These are phyloP conservation scores for Parotia lawesii DNA, from an alignment of 2,113 vertebrate genomes.

Conservation along the genomic window DNA sequence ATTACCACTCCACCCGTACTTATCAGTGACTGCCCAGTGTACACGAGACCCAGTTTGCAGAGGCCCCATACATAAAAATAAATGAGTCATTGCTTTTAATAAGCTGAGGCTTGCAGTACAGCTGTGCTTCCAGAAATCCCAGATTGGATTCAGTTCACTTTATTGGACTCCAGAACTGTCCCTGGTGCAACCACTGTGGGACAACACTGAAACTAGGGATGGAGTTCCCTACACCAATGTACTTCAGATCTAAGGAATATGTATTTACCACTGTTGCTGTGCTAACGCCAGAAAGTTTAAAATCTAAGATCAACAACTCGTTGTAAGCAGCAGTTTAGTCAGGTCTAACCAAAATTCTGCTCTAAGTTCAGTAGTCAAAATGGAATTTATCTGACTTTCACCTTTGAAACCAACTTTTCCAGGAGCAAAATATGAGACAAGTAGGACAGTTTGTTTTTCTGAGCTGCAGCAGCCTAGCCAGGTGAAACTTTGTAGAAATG, in stretches of 20 bases:
- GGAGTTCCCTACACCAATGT: background rate
- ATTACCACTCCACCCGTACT: background rate
- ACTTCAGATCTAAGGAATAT: background rate
- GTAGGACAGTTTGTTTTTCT: background rate
- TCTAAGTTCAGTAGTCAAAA: background rate
- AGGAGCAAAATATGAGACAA: background rate
- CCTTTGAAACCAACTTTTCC: background rate
- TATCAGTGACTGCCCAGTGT: background rate
- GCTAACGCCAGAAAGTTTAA: background rate
- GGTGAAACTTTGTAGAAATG: background rate
- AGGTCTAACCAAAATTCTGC: background rate
- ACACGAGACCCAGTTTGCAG: background rate
- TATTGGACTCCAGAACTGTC: background rate
- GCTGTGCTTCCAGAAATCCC: background rate
- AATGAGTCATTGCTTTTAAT: fast-evolving
- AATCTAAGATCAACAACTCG: background rate
- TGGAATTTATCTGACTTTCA: background rate
- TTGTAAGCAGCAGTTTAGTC: background rate
- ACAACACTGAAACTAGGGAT: background rate
- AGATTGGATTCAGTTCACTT: background rate
- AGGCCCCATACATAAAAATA: background rate
- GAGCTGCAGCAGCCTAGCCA: background rate
- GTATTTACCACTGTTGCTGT: background rate
- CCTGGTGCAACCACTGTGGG: background rate
- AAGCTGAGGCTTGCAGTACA: background rate